Evolutionary conservation across 2,113 vertebrate genomes (phyloP), one percentile per base, ranked within the genome.

Genomic region (Pomatorhinus ruficollis): DNA sequence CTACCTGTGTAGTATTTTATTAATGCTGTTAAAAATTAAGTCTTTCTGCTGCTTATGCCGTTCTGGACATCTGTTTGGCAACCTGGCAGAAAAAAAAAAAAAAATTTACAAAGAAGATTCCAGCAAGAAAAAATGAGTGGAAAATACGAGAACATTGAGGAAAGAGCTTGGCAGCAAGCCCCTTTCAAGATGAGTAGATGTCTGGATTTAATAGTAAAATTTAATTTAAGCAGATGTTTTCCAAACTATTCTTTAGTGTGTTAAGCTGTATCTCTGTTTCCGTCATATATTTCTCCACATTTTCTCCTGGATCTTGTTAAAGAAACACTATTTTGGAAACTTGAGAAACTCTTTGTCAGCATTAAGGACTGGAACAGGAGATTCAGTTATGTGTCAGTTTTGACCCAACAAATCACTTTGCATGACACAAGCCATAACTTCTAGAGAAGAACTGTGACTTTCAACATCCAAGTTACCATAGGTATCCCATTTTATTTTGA

Each of bases 131-230:
- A 82, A 78, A 63, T 11, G 31, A 12, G 8, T 71, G 92, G 83
- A 89, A 86, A 88, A 59, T 80, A 24, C 47, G 37, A 93, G 61
- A 78, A 45, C 22, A 14, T 7, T 42, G 22, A 60, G 50, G 24
- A 72, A 49, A 69, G 35, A 45, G 65, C 57, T 70, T 83, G 83
- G 83, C 71, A 94, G 61, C 69, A 72, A 86, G 37, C 35, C 56
- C 20, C 56, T 75, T 53, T 90, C 60, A 59, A 50, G 60, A 95
- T 40, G n/a, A 93, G 42, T 40, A 50, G 52, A 71, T 83, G 65
- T 88, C 74, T 93, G 69, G 75, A 77, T 95, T 95, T 85, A 90
- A 83, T 87, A 95, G 84, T 93, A 28, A 83, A 77, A 72, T 53
- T 74, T 82, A 91, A 89, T 79, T 91, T 79, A 65, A 83, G 45